Evolutionary conservation across 2,797 vertebrate genomes (phyloP).

Genomic region (Saxicola maurus): DNA sequence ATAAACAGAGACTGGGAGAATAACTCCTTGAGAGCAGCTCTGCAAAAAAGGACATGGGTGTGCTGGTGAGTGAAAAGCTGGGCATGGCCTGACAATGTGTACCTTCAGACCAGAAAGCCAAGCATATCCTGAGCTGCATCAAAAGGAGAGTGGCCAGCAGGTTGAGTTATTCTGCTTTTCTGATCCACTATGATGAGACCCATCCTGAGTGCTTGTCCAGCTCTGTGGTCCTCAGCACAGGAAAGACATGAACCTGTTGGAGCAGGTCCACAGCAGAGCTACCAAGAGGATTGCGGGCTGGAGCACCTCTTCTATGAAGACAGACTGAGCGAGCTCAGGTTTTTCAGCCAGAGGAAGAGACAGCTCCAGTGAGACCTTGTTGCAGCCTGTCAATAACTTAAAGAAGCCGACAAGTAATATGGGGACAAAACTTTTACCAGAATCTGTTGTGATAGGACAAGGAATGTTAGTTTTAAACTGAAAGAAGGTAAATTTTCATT

Average conservation of each 20-base stretch:
- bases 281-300: background rate
- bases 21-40: background rate
- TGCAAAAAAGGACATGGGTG: background rate
- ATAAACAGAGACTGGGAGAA: background rate
- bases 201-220: background rate
- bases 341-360: background rate
- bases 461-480: background rate
- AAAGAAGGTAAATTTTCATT: background rate
- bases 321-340: background rate
- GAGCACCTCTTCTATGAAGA: background rate
- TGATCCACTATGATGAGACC: background rate
- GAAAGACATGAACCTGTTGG: background rate
- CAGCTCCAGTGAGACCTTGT: rapidly evolving
- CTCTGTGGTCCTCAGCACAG: background rate
- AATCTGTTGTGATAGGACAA: background rate
- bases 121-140: background rate
- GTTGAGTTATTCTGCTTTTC: background rate
- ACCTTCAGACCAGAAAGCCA: background rate
- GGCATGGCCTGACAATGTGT: too few relatives aligned
- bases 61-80: background rate
- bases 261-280: background rate
- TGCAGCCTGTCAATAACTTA: background rate
- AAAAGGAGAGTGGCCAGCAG: background rate
- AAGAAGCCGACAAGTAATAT: background rate
- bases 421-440: background rate